Conservation (phyloP, 2,888 invertebrate species). For the Pandemis heparana region DNA sequence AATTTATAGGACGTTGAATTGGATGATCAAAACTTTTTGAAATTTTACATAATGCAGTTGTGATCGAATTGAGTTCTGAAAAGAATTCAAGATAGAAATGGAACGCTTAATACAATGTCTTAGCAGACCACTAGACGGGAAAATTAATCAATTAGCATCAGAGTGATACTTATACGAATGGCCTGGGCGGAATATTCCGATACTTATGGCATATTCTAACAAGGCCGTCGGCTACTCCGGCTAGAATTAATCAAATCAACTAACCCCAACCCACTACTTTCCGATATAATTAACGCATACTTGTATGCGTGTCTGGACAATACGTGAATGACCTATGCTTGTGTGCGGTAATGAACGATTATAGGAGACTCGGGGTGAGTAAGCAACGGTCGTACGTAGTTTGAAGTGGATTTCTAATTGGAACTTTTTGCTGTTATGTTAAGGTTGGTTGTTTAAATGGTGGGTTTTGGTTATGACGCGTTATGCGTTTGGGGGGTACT, state of each 20-base stretch:
- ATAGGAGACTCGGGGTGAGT: conserved; percentile 77
- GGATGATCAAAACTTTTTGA: background rate
- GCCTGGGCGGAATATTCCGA: conserved; percentile 74
- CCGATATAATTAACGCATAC: conserved; percentile 85
- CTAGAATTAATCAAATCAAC: conserved; percentile 86
- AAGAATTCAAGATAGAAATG: background rate
- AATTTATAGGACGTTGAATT: background rate
- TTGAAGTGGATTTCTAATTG: conserved; percentile 51
- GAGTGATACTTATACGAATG: conserved; percentile 59
- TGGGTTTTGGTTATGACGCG: conserved; percentile 59
- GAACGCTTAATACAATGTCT: conserved; percentile 8
- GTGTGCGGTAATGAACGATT: conserved; percentile 86
- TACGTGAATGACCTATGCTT: conserved; percentile 72
- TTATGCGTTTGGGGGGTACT: conserved; percentile 60
- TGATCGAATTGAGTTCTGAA: background rate
- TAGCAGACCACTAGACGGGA: conserved; percentile 41
- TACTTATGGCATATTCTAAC: conserved; percentile 78
- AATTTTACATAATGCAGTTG: background rate
- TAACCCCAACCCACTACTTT: conserved; percentile 85
- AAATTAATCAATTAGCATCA: conserved; percentile 66
- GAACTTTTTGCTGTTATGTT: conserved; percentile 67
- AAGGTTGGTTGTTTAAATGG: conserved; percentile 73
- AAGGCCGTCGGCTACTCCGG: conserved; percentile 77
- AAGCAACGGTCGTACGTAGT: conserved; percentile 66
- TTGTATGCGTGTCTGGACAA: conserved; percentile 78